Base-by-base conservation (phyloP, 2,113 vertebrate species). In the Cygnus atratus region DNA sequence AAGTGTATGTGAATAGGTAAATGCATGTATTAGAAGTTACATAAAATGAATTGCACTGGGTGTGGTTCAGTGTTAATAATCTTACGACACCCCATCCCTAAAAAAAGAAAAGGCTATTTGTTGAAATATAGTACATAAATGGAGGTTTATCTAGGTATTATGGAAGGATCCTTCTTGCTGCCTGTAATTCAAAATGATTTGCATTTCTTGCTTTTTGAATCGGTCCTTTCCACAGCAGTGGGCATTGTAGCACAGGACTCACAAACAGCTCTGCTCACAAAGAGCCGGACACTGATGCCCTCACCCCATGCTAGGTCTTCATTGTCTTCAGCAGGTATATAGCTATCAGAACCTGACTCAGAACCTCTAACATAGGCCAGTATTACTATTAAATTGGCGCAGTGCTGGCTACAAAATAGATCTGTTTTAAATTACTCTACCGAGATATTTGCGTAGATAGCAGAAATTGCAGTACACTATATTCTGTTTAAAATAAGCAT, bases 81-180 rank as follows among this genome's bases (percentile, higher is more conserved):
- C 25, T 43, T 84, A 68, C 33, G 73, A 92, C 16, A 24, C 5
- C 17, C 57, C 55, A 31, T 21, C 11, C 74, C 17, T 29, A 78
- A 72, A 41, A 82, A 66, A 94, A 96, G 72, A 8, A 2, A 81
- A 46, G 41, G 41, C 46, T 92, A 71, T 88, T 84, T 75, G 33
- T n/a, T 88, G 88, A 88, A 97, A 96, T 86, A 83, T 11, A 66
- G 31, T 33, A 76, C 29, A 58, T 16, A 73, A 48, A 35, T 0
- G 35, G 24, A 58, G 13, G 15, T 90, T 74, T 76, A 78, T 35
- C 26, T 59, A 70, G 46, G 20, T 52, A 43, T 72, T 71, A 54
- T 3, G 88, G 43, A 96, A 93, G 62, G 91, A 92, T 84, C 90
- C 81, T 57, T 90, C 58, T 74, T 25, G 65, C 21, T 92, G 77